Evolutionary conservation across 2,797 vertebrate genomes (phyloP), one percentile per base, ranked within the genome.

Genomic region (Enteromius paludinosus): DNA sequence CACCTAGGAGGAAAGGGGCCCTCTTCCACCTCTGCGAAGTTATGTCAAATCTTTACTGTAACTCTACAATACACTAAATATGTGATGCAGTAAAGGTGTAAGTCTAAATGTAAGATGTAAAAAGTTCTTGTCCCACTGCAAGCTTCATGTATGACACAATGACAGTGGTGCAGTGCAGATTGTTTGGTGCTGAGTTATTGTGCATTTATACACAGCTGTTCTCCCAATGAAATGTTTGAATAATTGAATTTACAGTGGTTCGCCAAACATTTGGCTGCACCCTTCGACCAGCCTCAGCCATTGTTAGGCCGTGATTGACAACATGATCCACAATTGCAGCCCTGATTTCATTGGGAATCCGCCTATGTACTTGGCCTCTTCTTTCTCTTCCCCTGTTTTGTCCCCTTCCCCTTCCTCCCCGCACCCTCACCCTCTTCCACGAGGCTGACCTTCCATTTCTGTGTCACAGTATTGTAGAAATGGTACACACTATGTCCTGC

Each of bases 371-470:
- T 54, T 54, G 18, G 52, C 52, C 52, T n/a, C 52, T 54, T n/a
- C 20, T 54, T 54, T 20, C 54, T 23, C 54, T 56, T 56, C 54
- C 54, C 72, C 28, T 43, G 28, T 81, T 84, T 43, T 69, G 3
- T 52, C 38, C 10, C 30, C 68, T 33, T 52, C 38, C 10, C 30
- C 68, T 33, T 30, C 28, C 28, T 61, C 59, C 18, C 41, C 35
- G 1, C 23, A 38, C 41, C 70, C 69, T 80, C 62, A 76, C 83
- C 62, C 70, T 76, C 71, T 76, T 76, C 47, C 77, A 75, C 78
- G 38, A 70, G 41, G 82, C 56, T 83, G 75, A 83, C 65, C 65
- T 45, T 83, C 45, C 66, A 64, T 68, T 77, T 69, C 62, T 69
- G 47, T 61, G 54, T 68, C 66, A 45, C 49, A 41, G 30, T 30